These are phyloP conservation scores for Aphelenchoides besseyi DNA, from an alignment of 1,140 invertebrate species.

Conservation along the genomic window DNA sequence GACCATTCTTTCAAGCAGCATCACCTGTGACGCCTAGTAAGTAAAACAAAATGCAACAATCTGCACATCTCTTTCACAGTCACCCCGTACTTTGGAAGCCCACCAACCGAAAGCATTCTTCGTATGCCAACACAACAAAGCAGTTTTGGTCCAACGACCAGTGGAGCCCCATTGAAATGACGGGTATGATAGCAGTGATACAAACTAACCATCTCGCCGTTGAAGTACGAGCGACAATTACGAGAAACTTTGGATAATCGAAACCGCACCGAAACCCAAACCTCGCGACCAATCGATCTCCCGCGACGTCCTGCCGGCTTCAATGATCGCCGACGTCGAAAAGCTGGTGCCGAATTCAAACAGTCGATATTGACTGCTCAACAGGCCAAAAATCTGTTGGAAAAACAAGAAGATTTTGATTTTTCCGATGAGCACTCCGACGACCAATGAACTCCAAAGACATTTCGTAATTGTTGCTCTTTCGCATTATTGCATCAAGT, in stretches of 20 bases:
- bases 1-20: not conserved
- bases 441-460: not conserved
- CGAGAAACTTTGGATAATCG: not conserved
- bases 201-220: not conserved
- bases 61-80: not conserved
- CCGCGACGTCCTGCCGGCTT: too few species aligned
- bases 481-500: not conserved
- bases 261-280: not conserved
- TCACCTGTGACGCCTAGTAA: not conserved
- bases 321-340: not conserved
- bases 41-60: not conserved
- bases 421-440: constrained; percentile 4
- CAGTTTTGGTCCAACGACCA: not conserved
- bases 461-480: not conserved
- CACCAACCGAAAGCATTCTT: constrained; percentile 7
- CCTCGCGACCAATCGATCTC: not conserved
- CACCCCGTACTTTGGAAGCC: not conserved
- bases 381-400: not conserved
- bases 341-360: not conserved
- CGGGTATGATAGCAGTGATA: constrained; percentile 8
- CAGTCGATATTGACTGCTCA: not conserved
- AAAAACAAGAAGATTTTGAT: not conserved
- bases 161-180: constrained; percentile 6
- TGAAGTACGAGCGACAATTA: not conserved
- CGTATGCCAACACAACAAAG: not conserved